phyloP scores from a whole-genome alignment of 2,888 invertebrate genomes.

The Nipponacmea schrenckii region DNA sequence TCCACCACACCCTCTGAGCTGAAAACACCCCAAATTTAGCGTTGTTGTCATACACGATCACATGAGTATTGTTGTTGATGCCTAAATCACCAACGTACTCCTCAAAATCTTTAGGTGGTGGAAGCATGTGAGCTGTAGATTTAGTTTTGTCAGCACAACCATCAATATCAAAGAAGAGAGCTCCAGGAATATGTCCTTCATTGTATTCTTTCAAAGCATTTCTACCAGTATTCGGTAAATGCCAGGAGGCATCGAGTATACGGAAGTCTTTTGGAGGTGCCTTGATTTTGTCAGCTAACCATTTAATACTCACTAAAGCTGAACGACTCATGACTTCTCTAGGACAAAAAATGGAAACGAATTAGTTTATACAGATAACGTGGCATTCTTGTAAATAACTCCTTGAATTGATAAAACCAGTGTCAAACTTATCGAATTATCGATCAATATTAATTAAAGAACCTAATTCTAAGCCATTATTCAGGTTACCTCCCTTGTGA shows the following conservation, averaged over 20 bases:
- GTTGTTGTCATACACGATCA: constrained; percentile 61
- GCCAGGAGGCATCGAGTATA: constrained; percentile 60
- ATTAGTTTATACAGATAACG: neutral
- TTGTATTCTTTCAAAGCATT: constrained; percentile 49
- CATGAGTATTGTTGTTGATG: constrained; percentile 55
- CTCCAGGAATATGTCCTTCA: constrained; percentile 58
- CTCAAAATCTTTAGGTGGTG: constrained; percentile 48
- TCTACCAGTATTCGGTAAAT: constrained; percentile 51
- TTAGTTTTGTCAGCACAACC: constrained; percentile 53
- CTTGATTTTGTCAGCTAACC: constrained; percentile 25
- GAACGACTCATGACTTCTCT: neutral
- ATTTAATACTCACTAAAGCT: constrained; percentile 29
- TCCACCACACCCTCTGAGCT: constrained; percentile 62
- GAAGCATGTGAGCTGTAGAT: constrained; percentile 56
- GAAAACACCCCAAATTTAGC: constrained; percentile 51
- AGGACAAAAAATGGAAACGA: neutral
- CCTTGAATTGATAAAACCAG: too few species aligned
- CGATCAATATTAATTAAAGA: too few species aligned
- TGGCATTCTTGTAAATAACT: neutral
- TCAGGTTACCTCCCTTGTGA: too few species aligned
- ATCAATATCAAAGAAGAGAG: constrained; percentile 62
- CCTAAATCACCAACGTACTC: constrained; percentile 59
- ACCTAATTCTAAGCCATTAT: too few species aligned
- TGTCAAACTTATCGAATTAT: too few species aligned
- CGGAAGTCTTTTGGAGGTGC: constrained; percentile 37